Evolutionary conservation across 2,113 vertebrate genomes (phyloP).

Genomic region (Thryonomys swinderianus): DNA sequence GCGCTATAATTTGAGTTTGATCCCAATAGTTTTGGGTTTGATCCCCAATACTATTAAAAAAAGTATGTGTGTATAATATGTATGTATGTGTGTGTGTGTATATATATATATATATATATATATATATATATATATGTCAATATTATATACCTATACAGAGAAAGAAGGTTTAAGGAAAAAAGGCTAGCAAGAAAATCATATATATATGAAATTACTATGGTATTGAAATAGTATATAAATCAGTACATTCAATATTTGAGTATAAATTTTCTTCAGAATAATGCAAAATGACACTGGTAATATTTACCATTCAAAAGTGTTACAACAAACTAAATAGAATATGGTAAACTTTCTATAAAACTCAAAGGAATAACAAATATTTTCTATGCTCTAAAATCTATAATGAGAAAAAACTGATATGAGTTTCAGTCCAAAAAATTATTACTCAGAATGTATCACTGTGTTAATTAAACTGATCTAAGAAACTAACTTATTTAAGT

Average conservation of each 20-base stretch:
- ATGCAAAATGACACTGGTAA: conserved; percentile 35
- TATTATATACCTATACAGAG: background rate
- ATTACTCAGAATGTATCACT: background rate
- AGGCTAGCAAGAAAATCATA: conserved; percentile 51
- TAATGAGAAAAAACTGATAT: conserved; percentile 48
- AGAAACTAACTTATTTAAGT: background rate
- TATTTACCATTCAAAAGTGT: conserved; percentile 45
- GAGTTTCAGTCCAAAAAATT: conserved; percentile 33
- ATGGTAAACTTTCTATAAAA: conserved; percentile 46
- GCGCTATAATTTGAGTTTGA: no score
- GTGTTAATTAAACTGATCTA: conserved; percentile 22
- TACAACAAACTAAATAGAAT: conserved; percentile 9
- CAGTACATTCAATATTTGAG: conserved; percentile 41
- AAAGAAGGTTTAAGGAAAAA: background rate
- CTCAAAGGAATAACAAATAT: conserved; percentile 37
- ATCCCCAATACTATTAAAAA: background rate
- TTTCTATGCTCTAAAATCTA: conserved; percentile 55
- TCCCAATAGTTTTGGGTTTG: no score
- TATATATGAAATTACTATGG: conserved; percentile 35
- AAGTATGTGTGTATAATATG: background rate
- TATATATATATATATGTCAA: background rate
- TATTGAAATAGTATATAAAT: background rate
- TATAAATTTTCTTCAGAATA: conserved; percentile 48
- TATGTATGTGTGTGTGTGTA: background rate
- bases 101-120: no score